A percentile compares a stretch with the other conserved stretches of the same genome.
Evolutionary conservation across 2,888 invertebrate species (phyloP).

Genomic region (Bombyx huttoni): DNA sequence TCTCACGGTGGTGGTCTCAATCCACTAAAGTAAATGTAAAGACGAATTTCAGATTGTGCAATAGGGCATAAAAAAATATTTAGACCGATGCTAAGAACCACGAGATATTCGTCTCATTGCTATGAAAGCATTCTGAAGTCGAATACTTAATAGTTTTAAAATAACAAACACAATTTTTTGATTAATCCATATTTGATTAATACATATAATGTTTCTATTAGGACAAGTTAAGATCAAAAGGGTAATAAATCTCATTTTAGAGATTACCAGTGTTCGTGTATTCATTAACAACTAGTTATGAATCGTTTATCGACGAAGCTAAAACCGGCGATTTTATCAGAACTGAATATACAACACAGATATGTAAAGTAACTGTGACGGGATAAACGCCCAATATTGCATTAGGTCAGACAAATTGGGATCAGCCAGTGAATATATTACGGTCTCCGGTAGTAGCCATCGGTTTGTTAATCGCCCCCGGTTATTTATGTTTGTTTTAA

Average conservation of each 20-base stretch:
- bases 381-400: conserved; percentile 52
- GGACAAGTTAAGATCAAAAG: not conserved
- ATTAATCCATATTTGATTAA: too few species aligned
- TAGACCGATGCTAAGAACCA: too few species aligned
- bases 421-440: conserved; percentile 69
- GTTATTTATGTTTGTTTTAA: conserved; percentile 49
- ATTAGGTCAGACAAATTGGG: conserved; percentile 70
- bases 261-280: not conserved
- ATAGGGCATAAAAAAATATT: too few species aligned
- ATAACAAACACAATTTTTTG: too few species aligned
- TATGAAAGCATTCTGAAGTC: too few species aligned
- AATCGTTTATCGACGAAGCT: not conserved
- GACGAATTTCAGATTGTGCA: too few species aligned
- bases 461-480: conserved; percentile 65
- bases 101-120: too few species aligned
- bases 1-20: too few species aligned
- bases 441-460: conserved; percentile 52
- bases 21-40: too few species aligned
- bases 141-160: too few species aligned
- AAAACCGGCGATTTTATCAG: not conserved
- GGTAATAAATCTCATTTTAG: not conserved
- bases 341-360: conserved; percentile 8
- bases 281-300: not conserved
- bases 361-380: conserved; percentile 33
- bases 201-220: not conserved